Evolutionary conservation across 2,888 invertebrate genomes (phyloP), one percentile per base, ranked within the genome.

Genomic region (Aphelenchoides bicaudatus): DNA sequence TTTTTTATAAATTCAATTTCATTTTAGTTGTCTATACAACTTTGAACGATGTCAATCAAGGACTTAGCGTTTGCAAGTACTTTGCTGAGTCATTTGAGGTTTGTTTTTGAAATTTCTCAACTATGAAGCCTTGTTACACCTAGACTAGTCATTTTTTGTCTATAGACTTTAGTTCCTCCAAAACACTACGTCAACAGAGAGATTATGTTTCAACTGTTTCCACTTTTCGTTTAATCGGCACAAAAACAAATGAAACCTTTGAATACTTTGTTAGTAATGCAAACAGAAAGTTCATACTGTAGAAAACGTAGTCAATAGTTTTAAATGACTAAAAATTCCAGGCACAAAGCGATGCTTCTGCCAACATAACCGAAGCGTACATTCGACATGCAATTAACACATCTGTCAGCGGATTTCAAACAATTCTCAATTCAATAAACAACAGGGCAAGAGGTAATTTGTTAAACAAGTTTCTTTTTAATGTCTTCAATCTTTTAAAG

Each of bases 281-380:
- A n/a, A n/a, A n/a, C n/a, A n/a, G n/a, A n/a, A n/a, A n/a, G n/a
- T n/a, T n/a, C n/a, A n/a, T n/a, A n/a, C n/a, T n/a, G n/a, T n/a
- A n/a, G n/a, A n/a, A n/a, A n/a, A n/a, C n/a, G n/a, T n/a, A n/a
- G n/a, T n/a, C n/a, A n/a, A n/a, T n/a, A n/a, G n/a, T 34, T 10
- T 34, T n/a, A 10, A n/a, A 10, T 34, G 34, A n/a, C 34, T n/a
- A 10, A 34, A 34, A 10, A 34, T 34, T 34, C 16, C 34, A 34
- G 43, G 8, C 21, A 19, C 21, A 25, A 10, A 43, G 43, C 43
- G 25, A 19, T n/a, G 16, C 16, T 43, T 43, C 25, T 19, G n/a
- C 43, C 10, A 43, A 43, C 23, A 25, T 19, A 19, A 43, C 43
- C 16, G 43, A n/a, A n/a, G 10, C 43, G 43, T 43, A 43, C 43